phyloP scores from a whole-genome alignment of 2,888 invertebrate genomes.

The Achlya flavicornis region DNA sequence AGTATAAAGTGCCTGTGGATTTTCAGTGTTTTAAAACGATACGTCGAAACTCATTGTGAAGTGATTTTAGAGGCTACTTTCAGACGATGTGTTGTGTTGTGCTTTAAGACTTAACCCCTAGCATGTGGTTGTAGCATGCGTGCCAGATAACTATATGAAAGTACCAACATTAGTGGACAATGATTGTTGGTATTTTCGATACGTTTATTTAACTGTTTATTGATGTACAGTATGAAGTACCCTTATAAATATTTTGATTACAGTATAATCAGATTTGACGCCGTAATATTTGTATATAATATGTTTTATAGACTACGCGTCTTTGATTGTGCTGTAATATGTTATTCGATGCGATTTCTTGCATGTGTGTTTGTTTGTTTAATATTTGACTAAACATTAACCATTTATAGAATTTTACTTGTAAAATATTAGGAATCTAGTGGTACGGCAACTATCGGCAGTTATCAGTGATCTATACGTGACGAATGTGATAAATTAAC shows the following conservation, averaged over 20 bases:
- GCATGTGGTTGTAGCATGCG: conserved; percentile 58
- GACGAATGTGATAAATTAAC: conserved; percentile 11
- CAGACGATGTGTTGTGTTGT: conserved; percentile 38
- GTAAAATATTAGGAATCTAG: conserved; percentile 26
- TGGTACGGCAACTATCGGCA: conserved; percentile 23
- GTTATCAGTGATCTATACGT: conserved; percentile 29
- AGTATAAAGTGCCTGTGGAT: conserved; percentile 41
- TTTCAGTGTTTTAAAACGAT: conserved; percentile 32
- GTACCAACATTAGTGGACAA: conserved; percentile 2
- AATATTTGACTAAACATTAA: conserved; percentile 36
- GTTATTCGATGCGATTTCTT: conserved; percentile 16
- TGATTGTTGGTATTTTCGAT: background rate
- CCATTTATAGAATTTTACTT: conserved; percentile 27
- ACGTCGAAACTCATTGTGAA: background rate
- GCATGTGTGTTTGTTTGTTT: conserved; percentile 42
- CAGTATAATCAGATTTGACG: conserved; percentile 1
- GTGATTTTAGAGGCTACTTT: conserved; percentile 44
- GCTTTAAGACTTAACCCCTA: conserved; percentile 51
- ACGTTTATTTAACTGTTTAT: background rate
- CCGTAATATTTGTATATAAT: conserved; percentile 8
- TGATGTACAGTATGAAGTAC: conserved; percentile 16
- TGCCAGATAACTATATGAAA: conserved; percentile 19
- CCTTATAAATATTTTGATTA: background rate
- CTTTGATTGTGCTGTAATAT: background rate
- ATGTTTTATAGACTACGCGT: background rate